Evolutionary conservation across 2,888 invertebrate genomes (phyloP).

Genomic region (Drosophila ustulata): DNA sequence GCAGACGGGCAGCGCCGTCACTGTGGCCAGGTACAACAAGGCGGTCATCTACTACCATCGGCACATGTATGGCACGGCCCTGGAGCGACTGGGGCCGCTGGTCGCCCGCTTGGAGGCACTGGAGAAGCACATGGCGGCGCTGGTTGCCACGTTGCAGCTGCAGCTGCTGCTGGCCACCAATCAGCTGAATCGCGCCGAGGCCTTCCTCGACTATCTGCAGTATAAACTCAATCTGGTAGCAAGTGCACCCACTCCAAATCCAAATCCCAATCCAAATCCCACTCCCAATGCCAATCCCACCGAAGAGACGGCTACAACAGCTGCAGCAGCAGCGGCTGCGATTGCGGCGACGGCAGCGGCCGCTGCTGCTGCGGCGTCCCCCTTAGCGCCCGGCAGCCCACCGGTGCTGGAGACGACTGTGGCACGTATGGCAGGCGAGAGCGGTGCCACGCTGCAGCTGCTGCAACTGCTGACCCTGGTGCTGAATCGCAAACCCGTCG

Average conservation of each 20-base stretch:
- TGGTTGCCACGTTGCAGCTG: conserved; percentile 82
- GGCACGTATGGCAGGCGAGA: conserved; percentile 63
- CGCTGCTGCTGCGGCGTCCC: conserved; percentile 50
- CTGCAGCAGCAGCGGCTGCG: conserved; percentile 16
- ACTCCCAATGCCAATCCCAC: conserved; percentile 2
- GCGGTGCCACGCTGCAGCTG: conserved; percentile 76
- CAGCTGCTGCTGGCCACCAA: conserved; percentile 83
- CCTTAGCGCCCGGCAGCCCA: conserved; percentile 14
- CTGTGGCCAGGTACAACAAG: conserved; percentile 81
- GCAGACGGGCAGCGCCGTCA: conserved; percentile 55
- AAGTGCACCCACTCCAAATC: conserved; percentile 59
- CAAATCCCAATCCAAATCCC: conserved; percentile 49
- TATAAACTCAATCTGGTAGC: conserved; percentile 74
- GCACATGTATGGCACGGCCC: conserved; percentile 82
- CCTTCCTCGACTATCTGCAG: conserved; percentile 82
- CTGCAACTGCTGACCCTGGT: conserved; percentile 81
- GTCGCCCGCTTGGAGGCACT: conserved; percentile 77
- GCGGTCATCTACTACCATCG: conserved; percentile 84
- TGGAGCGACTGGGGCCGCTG: conserved; percentile 79
- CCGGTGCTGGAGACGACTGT: conserved; percentile 44
- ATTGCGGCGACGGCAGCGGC: conserved; percentile 4
- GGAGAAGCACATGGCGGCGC: conserved; percentile 78
- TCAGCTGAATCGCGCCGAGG: conserved; percentile 82
- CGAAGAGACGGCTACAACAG: conserved; percentile 31
- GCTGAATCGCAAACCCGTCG: conserved; percentile 79